Percentiles rank a stretch among this genome's conserved stretches.
phyloP scores from a whole-genome alignment of 2,113 vertebrate species.

The Protomyctophum bolini region DNA sequence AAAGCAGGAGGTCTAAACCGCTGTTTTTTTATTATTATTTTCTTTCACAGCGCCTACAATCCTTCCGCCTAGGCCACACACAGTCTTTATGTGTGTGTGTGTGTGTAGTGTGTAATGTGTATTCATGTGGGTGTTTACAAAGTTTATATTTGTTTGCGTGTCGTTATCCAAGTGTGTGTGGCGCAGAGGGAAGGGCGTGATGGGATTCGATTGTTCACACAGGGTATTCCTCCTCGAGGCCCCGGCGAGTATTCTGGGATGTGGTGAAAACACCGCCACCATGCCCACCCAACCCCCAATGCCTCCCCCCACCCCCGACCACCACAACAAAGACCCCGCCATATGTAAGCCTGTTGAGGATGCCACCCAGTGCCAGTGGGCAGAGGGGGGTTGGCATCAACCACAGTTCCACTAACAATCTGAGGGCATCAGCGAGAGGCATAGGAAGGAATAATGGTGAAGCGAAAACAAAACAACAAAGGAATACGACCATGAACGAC shows the following conservation, averaged over 20 bases:
- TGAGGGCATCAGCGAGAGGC: conserved; percentile 35
- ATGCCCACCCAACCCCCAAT: conserved; percentile 19
- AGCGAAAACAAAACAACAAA: conserved; percentile 39
- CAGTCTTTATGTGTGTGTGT: conserved; percentile 44
- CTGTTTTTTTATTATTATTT: conserved; percentile 31
- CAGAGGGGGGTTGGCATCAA: conserved; percentile 45
- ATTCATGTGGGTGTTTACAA: neutral
- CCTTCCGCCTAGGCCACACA: conserved; percentile 1
- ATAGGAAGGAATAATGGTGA: neutral
- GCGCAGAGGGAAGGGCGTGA: conserved; percentile 59
- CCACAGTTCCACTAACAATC: conserved; percentile 49
- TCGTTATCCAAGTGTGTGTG: conserved; percentile 55
- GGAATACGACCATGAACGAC: conserved; percentile 29
- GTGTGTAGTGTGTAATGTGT: conserved; percentile 12
- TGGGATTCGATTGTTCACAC: conserved; percentile 56
- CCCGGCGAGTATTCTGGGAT: conserved; percentile 58
- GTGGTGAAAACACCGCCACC: conserved; percentile 58
- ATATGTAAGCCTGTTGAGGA: conserved; percentile 61
- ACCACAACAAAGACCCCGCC: conserved; percentile 70
- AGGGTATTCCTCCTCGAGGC: conserved; percentile 30
- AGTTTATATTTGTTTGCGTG: conserved; percentile 38
- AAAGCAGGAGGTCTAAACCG: conserved; percentile 36
- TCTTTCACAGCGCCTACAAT: conserved; percentile 31
- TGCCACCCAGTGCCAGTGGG: conserved; percentile 61
- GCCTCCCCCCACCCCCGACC: conserved; percentile 36